Evolutionary conservation across 2,797 vertebrate genomes (phyloP).

Genomic region (Protonibea diacanthus): DNA sequence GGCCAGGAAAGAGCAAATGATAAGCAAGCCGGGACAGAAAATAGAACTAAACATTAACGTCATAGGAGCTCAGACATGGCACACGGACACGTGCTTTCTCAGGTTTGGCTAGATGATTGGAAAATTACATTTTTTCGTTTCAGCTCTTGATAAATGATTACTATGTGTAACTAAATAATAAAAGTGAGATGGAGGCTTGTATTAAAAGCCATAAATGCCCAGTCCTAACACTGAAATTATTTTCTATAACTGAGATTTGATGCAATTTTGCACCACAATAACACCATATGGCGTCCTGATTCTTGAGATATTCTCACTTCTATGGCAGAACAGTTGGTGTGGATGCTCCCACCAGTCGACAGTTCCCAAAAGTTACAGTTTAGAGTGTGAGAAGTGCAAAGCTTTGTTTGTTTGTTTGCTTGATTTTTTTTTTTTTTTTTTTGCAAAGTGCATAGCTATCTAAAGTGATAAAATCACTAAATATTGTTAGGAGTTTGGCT

Average conservation of each 20-base stretch:
- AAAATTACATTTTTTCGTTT: conserved; percentile 8
- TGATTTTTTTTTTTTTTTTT: neutral
- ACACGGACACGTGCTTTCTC: conserved; percentile 1
- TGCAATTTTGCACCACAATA: conserved; percentile 4
- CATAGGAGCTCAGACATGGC: conserved; percentile 19
- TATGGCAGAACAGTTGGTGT: conserved; percentile 32
- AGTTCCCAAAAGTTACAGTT: conserved; percentile 6
- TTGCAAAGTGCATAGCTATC: neutral
- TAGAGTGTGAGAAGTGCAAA: conserved; percentile 21
- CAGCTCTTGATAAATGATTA: neutral
- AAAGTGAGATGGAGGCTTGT: neutral
- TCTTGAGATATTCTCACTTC: conserved; percentile 32
- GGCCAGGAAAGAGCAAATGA: conserved; percentile 53
- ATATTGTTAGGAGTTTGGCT: neutral
- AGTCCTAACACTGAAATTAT: neutral
- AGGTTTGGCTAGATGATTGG: neutral
- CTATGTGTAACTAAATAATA: neutral
- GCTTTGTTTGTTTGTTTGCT: conserved; percentile 32
- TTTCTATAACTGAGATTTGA: neutral
- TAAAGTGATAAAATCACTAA: conserved; percentile 1
- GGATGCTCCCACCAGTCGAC: conserved; percentile 25
- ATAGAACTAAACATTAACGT: conserved; percentile 49
- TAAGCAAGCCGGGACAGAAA: conserved; percentile 47
- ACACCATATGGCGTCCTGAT: conserved; percentile 36
- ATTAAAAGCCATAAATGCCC: neutral